phyloP scores from a whole-genome alignment of 2,113 vertebrate genomes.

The Probosciger aterrimus region DNA sequence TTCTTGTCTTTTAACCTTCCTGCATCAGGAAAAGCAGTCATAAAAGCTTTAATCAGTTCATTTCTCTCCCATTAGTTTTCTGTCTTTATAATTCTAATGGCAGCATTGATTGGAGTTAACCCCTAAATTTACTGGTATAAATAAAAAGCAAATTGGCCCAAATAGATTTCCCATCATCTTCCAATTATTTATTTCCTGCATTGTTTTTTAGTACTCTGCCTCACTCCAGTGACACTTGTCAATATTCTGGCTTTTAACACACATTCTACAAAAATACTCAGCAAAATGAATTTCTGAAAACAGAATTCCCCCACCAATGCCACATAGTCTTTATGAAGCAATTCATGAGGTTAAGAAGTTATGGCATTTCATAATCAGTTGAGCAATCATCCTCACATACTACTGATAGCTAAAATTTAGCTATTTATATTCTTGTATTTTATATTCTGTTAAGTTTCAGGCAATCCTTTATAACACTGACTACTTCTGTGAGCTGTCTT shows the following conservation, averaged over 20 bases:
- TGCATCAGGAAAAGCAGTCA: background rate
- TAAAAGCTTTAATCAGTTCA: background rate
- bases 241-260: background rate
- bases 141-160: background rate
- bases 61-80: background rate
- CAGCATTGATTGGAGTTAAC: background rate
- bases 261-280: background rate
- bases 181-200: background rate
- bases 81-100: background rate
- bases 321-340: background rate
- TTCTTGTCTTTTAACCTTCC: background rate
- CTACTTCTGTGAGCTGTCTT: background rate
- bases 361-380: background rate
- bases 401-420: background rate
- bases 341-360: background rate
- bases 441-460: background rate
- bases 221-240: background rate
- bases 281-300: background rate
- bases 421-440: background rate
- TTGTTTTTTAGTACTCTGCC: background rate
- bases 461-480: background rate
- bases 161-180: background rate
- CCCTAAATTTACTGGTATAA: background rate
- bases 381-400: background rate
- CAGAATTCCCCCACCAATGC: background rate